Conservation (phyloP, 2,797 vertebrate species). For the Sebastes hubbsi region DNA sequence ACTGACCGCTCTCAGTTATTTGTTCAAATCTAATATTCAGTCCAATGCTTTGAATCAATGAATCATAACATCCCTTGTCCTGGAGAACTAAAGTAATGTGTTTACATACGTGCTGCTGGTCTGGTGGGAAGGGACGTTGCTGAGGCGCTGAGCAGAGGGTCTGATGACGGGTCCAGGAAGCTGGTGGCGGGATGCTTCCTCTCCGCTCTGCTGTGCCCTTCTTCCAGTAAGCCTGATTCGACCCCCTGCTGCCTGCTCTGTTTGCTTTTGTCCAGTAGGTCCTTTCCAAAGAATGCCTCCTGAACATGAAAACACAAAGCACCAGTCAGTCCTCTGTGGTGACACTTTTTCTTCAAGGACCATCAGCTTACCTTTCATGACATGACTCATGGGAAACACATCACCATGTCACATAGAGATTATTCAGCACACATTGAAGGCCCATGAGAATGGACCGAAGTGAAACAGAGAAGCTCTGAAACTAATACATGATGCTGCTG, state of each 20-base stretch:
- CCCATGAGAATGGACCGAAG: conserved; percentile 18
- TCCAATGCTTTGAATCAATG: neutral
- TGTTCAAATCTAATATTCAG: neutral
- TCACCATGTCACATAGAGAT: conserved; percentile 12
- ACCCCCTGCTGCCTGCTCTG: conserved; percentile 87
- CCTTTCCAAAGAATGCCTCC: conserved; percentile 99
- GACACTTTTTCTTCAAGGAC: conserved; percentile 1
- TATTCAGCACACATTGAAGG: conserved; percentile 8
- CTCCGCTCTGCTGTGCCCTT: conserved; percentile 83
- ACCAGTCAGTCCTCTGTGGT: conserved; percentile 27
- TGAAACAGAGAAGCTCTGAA: conserved; percentile 37
- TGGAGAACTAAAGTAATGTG: neutral
- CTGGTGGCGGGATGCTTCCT: conserved; percentile 81
- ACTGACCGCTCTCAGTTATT: neutral
- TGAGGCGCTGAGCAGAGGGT: conserved; percentile 86
- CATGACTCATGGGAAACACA: conserved; percentile 15
- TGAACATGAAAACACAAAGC: conserved; percentile 69
- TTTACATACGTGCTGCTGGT: conserved; percentile 86
- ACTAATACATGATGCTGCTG: conserved; percentile 16
- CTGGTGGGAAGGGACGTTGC: conserved; percentile 81
- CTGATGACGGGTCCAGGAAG: conserved; percentile 87
- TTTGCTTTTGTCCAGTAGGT: conserved; percentile 95
- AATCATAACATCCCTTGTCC: neutral
- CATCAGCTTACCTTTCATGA: conserved; percentile 22
- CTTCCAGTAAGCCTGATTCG: conserved; percentile 87